Conservation (phyloP, 2,888 invertebrate genomes). For the Ormia ochracea region DNA sequence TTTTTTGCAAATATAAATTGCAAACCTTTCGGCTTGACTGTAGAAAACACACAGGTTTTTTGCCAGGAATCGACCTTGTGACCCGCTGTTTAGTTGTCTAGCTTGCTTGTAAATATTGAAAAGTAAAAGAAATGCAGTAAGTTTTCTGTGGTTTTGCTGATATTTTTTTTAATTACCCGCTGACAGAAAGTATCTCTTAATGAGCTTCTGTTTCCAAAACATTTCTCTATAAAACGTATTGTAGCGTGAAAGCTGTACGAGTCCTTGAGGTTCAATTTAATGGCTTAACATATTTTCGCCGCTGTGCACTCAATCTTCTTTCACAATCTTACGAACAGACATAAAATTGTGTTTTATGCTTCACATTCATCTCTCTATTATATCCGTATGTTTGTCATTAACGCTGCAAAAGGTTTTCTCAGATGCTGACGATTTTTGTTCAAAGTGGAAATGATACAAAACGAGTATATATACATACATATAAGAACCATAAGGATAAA, state of each 20-base stretch:
- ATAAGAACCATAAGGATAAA: conserved; percentile 12
- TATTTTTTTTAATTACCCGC: too few relatives aligned
- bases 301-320: not conserved
- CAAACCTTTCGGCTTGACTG: too few relatives aligned
- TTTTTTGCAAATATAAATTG: too few relatives aligned
- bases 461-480: not conserved
- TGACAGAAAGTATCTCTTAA: too few relatives aligned
- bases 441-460: not conserved
- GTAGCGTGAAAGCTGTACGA: not conserved
- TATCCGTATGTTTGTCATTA: conserved; percentile 12
- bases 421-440: conserved; percentile 24
- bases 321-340: not conserved
- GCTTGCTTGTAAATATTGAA: too few relatives aligned
- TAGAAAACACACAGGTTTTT: too few relatives aligned
- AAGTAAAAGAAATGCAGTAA: too few relatives aligned
- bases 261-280: not conserved
- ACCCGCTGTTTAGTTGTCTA: too few relatives aligned
- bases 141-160: too few relatives aligned
- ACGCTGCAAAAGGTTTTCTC: not conserved
- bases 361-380: not conserved
- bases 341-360: not conserved
- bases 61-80: too few relatives aligned
- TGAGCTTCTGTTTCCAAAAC: too few relatives aligned
- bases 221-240: too few relatives aligned
- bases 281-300: not conserved